These are phyloP conservation scores for Microcebus lehilahytsara DNA, from an alignment of 2,113 vertebrate species.

Conservation along the genomic window DNA sequence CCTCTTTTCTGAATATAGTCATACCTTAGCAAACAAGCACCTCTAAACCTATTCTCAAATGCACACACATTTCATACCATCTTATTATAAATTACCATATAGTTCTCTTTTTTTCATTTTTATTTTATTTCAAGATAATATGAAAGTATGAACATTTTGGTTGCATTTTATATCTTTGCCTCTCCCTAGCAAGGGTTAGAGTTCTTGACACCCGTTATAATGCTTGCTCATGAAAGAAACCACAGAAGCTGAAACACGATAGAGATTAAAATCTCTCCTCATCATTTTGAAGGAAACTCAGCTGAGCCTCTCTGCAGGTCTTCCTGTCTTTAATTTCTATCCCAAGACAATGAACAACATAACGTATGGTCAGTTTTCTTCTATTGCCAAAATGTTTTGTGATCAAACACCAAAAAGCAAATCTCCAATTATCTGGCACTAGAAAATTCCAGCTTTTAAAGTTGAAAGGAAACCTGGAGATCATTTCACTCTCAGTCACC, in stretches of 20 bases:
- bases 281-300: neutral
- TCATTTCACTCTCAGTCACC: neutral
- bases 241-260: neutral
- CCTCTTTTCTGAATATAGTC: neutral
- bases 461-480: neutral
- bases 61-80: neutral
- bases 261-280: slow-evolving; percentile 52
- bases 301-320: neutral
- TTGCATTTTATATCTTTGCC: too few relatives aligned
- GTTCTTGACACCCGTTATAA: neutral
- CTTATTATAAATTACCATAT: neutral
- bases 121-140: too few relatives aligned
- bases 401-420: neutral
- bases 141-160: too few relatives aligned
- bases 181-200: too few relatives aligned
- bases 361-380: neutral
- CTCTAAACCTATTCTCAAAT: neutral
- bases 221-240: slow-evolving; percentile 36
- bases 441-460: neutral
- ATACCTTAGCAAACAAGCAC: neutral
- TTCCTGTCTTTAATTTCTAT: slow-evolving; percentile 37
- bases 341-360: neutral
- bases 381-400: slow-evolving; percentile 38
- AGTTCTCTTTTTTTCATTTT: neutral
- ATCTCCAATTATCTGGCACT: neutral